A percentile compares a stretch with the other conserved stretches of the same genome.
phyloP scores from a whole-genome alignment of 2,113 vertebrate species.

The Ibidorhyncha struthersii region DNA sequence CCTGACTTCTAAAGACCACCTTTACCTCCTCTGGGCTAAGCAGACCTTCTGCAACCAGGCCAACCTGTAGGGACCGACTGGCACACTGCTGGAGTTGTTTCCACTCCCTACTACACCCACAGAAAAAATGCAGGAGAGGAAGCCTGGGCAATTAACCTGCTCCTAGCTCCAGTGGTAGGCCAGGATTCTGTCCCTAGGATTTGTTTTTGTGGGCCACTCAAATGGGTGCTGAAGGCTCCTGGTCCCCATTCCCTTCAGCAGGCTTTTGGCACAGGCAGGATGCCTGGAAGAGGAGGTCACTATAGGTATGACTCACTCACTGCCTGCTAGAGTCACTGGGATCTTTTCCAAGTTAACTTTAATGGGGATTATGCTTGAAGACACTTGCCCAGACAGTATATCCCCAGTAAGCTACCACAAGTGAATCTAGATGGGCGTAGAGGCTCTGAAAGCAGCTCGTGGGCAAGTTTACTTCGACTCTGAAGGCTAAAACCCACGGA shows the following conservation, averaged over 20 bases:
- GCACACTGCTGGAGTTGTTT: background rate
- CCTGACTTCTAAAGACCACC: background rate
- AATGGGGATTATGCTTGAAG: background rate
- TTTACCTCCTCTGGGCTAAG: background rate
- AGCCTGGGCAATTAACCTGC: background rate
- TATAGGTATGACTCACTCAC: background rate
- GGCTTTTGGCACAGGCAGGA: background rate
- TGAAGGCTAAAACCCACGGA: background rate
- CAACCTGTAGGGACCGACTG: rapidly evolving
- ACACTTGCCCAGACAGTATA: background rate
- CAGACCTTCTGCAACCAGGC: background rate
- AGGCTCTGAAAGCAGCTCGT: background rate
- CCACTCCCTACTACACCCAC: background rate
- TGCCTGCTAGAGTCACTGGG: background rate
- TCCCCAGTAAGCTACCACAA: background rate
- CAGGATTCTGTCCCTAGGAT: background rate
- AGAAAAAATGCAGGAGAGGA: background rate
- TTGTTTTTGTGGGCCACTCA: background rate
- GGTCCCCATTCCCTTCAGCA: rapidly evolving
- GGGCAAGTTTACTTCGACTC: background rate
- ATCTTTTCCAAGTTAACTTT: background rate
- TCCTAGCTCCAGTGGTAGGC: background rate
- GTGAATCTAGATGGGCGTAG: background rate
- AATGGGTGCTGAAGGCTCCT: background rate
- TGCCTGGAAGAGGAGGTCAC: background rate